Conservation (phyloP, 2,113 vertebrate genomes). For the Dipodomys ordii region DNA sequence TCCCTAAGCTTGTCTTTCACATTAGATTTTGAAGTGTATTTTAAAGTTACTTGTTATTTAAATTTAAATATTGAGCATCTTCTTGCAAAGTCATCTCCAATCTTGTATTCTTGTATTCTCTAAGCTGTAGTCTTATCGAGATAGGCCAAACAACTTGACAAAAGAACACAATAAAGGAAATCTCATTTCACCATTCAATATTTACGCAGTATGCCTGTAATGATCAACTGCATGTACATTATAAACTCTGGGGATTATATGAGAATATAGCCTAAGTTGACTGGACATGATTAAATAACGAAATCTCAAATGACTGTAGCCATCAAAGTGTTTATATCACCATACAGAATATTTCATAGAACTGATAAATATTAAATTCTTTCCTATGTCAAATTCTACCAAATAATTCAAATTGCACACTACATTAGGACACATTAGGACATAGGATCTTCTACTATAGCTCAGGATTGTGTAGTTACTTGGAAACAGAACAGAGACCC, state of each 20-base stretch:
- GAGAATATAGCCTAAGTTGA: conserved; percentile 3
- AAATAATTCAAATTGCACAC: neutral
- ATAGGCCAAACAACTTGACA: neutral
- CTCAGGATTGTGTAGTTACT: neutral
- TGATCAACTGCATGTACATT: neutral
- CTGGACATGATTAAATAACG: neutral
- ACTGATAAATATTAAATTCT: neutral
- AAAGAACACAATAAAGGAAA: neutral
- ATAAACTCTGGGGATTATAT: neutral
- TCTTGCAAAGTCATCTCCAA: neutral
- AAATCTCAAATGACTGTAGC: conserved; percentile 7
- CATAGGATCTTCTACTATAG: neutral
- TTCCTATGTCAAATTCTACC: neutral
- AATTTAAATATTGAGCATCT: conserved; percentile 32
- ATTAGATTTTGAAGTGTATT: neutral
- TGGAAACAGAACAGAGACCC: neutral
- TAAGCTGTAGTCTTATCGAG: neutral
- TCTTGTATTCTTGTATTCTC: neutral
- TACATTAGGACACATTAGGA: neutral
- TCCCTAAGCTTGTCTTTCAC: neutral
- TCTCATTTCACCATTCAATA: conserved; percentile 9
- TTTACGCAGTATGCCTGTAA: neutral
- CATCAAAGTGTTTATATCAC: neutral
- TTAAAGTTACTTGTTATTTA: conserved; percentile 7
- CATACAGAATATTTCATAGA: neutral